A percentile compares a stretch with the other conserved stretches of the same genome.
These are phyloP conservation scores for Pentalonia nigronervosa DNA, from an alignment of 1,140 invertebrate species.

Conservation along the genomic window DNA sequence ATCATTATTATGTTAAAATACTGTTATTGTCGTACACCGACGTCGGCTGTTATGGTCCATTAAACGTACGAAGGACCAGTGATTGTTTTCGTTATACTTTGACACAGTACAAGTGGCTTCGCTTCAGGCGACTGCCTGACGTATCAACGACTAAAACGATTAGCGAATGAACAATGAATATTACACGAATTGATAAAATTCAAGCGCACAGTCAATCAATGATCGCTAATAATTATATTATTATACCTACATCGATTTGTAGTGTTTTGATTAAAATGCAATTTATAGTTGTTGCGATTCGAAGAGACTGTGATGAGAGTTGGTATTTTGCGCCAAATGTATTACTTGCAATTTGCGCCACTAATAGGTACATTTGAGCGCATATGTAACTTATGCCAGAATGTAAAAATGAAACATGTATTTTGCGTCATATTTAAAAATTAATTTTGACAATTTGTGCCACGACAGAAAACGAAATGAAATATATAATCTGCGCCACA, in stretches of 20 bases:
- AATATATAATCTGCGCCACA: too few relatives aligned
- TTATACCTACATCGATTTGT: background rate
- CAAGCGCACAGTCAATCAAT: background rate
- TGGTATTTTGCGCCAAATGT: too few relatives aligned
- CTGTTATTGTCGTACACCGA: background rate
- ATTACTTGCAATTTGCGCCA: too few relatives aligned
- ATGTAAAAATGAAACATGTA: too few relatives aligned
- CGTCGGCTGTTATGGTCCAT: background rate
- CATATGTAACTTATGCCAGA: too few relatives aligned
- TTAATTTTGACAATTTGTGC: too few relatives aligned
- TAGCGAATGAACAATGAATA: background rate
- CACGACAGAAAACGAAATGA: too few relatives aligned
- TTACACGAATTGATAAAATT: background rate
- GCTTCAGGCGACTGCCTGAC: background rate
- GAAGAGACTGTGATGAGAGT: too few relatives aligned
- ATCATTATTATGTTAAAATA: background rate
- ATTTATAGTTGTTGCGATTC: too few relatives aligned
- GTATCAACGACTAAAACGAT: background rate
- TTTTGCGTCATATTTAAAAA: too few relatives aligned
- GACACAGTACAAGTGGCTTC: background rate
- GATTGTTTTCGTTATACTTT: background rate
- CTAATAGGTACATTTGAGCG: too few relatives aligned
- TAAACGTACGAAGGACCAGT: background rate
- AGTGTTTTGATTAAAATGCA: background rate
- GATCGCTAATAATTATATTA: background rate